phyloP scores from a whole-genome alignment of 2,888 invertebrate genomes.

The Polia nebulosa region DNA sequence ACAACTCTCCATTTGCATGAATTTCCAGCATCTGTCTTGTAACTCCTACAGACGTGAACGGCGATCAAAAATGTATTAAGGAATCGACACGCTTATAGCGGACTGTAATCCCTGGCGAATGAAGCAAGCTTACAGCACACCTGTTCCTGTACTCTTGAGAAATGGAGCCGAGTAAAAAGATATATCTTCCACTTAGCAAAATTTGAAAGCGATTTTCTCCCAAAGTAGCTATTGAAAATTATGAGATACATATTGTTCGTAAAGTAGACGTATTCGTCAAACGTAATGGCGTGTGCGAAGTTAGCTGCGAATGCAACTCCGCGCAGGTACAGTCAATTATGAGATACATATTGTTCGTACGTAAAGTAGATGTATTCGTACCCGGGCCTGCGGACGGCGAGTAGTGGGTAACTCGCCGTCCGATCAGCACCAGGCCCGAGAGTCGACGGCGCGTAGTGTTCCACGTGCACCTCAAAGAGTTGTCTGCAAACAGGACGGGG shows the following conservation, averaged over 20 bases:
- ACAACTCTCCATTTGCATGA: constrained; percentile 14
- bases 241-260: not conserved
- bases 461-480: no score
- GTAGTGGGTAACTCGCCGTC: no score
- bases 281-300: no score
- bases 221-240: not conserved
- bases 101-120: constrained; percentile 40
- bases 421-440: no score
- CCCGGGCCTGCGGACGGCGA: no score
- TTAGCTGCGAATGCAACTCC: no score
- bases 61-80: constrained; percentile 58
- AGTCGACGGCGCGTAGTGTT: no score
- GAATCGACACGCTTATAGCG: constrained; percentile 37
- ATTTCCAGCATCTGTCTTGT: not conserved
- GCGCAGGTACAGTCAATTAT: no score
- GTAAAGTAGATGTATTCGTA: no score
- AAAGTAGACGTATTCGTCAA: no score
- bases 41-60: constrained; percentile 20
- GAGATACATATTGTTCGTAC: not conserved
- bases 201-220: constrained; percentile 21
- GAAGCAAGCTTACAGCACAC: constrained; percentile 32
- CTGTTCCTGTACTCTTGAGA: constrained; percentile 30
- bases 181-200: constrained; percentile 1
- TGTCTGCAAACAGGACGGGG: no score
- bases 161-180: constrained; percentile 28